phyloP scores from a whole-genome alignment of 2,888 invertebrate species.

The Rosalia funebris region DNA sequence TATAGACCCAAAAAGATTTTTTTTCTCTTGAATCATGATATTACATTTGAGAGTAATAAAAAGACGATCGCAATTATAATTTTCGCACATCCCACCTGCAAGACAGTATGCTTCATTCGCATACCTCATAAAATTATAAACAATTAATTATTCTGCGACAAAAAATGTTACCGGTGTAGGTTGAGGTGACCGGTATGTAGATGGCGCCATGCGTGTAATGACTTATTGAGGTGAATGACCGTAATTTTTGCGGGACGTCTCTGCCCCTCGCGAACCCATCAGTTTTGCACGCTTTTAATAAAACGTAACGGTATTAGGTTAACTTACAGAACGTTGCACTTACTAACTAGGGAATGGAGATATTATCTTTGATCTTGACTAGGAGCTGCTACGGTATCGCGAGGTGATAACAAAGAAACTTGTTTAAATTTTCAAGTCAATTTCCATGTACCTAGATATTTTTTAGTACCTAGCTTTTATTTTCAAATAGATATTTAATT shows the following conservation, averaged over 20 bases:
- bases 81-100: neutral
- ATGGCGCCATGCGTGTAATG: conserved; percentile 37
- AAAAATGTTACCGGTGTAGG: conserved; percentile 38
- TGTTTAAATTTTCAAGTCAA: no score
- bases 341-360: conserved; percentile 40
- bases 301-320: conserved; percentile 50
- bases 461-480: no score
- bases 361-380: conserved; percentile 40
- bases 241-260: conserved; percentile 33
- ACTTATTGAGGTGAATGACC: conserved; percentile 49
- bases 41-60: no score
- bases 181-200: conserved; percentile 24
- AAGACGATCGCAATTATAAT: no score
- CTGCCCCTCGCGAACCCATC: conserved; percentile 23
- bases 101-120: conserved; percentile 36
- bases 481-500: no score
- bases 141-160: conserved; percentile 37
- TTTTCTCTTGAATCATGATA: no score
- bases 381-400: conserved; percentile 27
- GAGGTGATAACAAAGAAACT: conserved; percentile 9
- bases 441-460: no score
- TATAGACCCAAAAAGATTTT: no score
- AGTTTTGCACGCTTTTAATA: conserved; percentile 36
- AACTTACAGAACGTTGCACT: conserved; percentile 46
- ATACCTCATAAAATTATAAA: conserved; percentile 37